phyloP scores from a whole-genome alignment of 2,113 vertebrate species.

The Alouatta palliata region DNA sequence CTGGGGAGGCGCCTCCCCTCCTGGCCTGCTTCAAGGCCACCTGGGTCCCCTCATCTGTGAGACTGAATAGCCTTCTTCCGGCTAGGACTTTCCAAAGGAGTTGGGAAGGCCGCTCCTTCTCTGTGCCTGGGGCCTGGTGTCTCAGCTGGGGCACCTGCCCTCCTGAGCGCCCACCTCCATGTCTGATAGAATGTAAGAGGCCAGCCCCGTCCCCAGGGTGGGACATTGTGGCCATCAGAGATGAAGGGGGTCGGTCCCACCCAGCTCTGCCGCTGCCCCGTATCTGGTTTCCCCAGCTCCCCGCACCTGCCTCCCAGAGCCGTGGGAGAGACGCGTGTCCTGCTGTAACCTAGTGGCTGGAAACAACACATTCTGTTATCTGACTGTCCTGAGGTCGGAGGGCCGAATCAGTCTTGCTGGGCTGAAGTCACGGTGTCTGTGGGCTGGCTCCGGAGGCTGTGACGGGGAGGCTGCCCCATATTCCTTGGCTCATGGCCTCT shows the following conservation, averaged over 20 bases:
- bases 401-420: fast-evolving
- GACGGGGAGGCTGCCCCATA: fast-evolving
- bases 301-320: neutral
- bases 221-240: neutral
- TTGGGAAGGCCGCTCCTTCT: fast-evolving
- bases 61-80: fast-evolving
- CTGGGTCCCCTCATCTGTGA: neutral
- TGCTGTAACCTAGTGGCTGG: fast-evolving
- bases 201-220: fast-evolving
- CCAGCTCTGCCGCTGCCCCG: neutral
- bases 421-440: fast-evolving
- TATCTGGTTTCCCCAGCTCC: fast-evolving
- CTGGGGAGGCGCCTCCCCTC: neutral
- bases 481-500: fast-evolving
- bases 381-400: fast-evolving
- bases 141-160: fast-evolving
- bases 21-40: neutral
- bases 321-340: too few species aligned
- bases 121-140: neutral
- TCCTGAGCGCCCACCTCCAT: neutral
- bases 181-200: neutral
- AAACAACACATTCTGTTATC: fast-evolving
- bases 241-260: neutral
- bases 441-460: neutral
- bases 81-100: neutral